Percentiles rank a stretch among this genome's conserved stretches.
These are phyloP conservation scores for Pinctada fucata DNA, from an alignment of 2,888 invertebrate species.

Conservation along the genomic window DNA sequence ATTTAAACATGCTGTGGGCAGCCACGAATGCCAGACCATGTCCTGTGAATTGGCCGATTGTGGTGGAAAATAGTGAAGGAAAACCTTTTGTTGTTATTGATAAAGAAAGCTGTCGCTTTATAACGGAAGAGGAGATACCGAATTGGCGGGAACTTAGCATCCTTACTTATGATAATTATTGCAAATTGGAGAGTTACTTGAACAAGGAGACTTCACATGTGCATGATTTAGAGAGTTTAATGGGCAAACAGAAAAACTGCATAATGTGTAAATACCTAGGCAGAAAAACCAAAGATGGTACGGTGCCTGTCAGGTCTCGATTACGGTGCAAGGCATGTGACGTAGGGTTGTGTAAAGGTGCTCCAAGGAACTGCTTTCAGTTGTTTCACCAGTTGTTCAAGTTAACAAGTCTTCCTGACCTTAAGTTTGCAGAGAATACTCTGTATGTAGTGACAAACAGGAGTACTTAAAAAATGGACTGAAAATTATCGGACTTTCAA, in stretches of 20 bases:
- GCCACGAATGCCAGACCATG: not conserved
- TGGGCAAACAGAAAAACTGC: conserved; percentile 21
- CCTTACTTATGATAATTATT: not conserved
- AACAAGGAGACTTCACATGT: not conserved
- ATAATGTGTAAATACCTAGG: conserved; percentile 24
- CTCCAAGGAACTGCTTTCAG: conserved; percentile 27
- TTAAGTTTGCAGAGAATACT: not conserved
- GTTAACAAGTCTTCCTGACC: conserved; percentile 14
- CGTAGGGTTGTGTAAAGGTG: conserved; percentile 28
- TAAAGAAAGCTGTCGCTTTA: not conserved
- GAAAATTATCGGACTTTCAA: too few relatives aligned
- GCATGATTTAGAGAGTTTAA: conserved; percentile 4
- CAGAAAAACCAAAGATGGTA: conserved; percentile 12
- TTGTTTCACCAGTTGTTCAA: conserved; percentile 22
- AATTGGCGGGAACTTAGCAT: not conserved
- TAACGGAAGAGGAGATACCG: not conserved
- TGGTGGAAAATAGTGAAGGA: not conserved
- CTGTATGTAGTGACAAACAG: too few relatives aligned
- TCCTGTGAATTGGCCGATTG: not conserved
- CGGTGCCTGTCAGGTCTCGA: conserved; percentile 6
- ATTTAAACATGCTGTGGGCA: too few relatives aligned
- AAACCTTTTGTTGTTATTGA: not conserved
- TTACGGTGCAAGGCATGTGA: conserved; percentile 27
- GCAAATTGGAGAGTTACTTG: not conserved
- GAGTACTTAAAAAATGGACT: too few relatives aligned